phyloP scores from a whole-genome alignment of 2,888 invertebrate genomes.

The Netelia fuscicornis region DNA sequence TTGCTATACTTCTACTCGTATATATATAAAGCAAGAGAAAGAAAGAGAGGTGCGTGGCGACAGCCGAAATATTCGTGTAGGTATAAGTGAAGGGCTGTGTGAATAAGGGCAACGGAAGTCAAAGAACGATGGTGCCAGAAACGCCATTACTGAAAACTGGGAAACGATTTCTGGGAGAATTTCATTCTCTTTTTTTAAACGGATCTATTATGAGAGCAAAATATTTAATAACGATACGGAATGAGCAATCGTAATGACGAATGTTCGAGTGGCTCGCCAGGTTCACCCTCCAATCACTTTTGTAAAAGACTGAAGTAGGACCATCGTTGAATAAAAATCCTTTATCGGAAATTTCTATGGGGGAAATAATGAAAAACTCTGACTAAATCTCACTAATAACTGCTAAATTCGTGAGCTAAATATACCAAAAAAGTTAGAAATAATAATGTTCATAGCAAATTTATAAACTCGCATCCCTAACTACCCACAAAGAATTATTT shows the following conservation, averaged over 20 bases:
- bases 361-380: neutral
- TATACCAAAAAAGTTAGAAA: too few species aligned
- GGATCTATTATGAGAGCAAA: neutral
- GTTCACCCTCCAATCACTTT: neutral
- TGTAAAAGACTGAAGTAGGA: neutral
- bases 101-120: conserved; percentile 64
- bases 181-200: neutral
- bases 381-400: too few species aligned
- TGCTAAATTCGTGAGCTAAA: too few species aligned
- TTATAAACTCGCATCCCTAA: too few species aligned
- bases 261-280: neutral
- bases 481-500: too few species aligned
- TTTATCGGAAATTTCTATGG: neutral
- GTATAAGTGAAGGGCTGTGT: conserved; percentile 61
- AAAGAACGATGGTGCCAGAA: conserved; percentile 33
- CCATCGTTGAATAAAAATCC: neutral
- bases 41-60: conserved; percentile 54
- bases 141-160: conserved; percentile 57
- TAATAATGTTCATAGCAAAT: too few species aligned
- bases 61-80: conserved; percentile 52
- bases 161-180: neutral
- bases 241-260: conserved; percentile 7
- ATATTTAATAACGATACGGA: neutral
- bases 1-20: conserved; percentile 32
- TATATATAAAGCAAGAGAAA: conserved; percentile 69